Evolutionary conservation across 2,113 vertebrate genomes (phyloP).

Genomic region (Astur gentilis): DNA sequence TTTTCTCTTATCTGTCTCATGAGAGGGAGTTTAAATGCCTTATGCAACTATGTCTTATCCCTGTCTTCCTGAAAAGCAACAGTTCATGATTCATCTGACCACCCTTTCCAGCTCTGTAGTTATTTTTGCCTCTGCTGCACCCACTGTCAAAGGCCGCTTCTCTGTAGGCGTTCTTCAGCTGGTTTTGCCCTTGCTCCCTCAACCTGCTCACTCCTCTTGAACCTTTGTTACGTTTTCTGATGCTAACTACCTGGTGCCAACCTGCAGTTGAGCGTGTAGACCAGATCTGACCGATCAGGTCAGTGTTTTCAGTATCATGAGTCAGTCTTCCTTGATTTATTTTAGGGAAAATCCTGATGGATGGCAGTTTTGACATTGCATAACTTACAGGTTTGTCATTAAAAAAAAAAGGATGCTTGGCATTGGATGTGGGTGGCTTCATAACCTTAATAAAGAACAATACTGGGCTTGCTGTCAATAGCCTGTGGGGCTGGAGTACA

Average conservation of each 20-base stretch:
- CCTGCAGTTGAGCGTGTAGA: neutral
- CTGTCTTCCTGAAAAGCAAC: neutral
- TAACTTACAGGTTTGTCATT: neutral
- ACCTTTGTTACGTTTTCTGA: neutral
- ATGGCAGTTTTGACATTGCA: neutral
- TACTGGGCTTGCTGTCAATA: no score
- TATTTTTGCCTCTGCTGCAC: neutral
- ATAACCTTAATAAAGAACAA: neutral
- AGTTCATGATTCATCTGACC: neutral
- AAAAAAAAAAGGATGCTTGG: neutral
- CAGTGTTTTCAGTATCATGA: neutral
- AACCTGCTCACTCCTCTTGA: neutral
- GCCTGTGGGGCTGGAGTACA: neutral
- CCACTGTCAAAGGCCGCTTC: neutral
- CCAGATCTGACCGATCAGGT: neutral
- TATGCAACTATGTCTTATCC: neutral
- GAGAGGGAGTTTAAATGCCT: neutral
- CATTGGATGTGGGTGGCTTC: neutral
- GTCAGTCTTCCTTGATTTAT: neutral
- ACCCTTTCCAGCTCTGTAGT: neutral
- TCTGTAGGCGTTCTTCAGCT: neutral
- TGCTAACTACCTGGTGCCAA: neutral
- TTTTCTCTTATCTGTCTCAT: neutral
- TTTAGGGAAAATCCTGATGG: no score
- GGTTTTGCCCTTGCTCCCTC: neutral